A percentile compares a stretch with the other conserved stretches of the same genome.
These are phyloP conservation scores for Beroe forskalii DNA, from an alignment of 37 sponge, comb jelly and placozoan genomes.

Conservation along the genomic window DNA sequence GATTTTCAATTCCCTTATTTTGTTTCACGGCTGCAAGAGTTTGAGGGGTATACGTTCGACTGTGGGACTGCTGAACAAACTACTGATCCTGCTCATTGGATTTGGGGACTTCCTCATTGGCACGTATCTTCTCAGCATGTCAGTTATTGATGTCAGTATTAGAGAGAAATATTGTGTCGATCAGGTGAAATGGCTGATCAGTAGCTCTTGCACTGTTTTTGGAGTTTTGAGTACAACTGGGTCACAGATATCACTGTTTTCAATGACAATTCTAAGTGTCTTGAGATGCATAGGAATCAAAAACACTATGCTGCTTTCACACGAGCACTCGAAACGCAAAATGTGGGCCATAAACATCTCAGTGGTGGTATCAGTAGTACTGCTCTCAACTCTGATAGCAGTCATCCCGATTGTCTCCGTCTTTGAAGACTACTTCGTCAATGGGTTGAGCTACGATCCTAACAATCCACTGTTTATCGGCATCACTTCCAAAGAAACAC, in stretches of 20 bases:
- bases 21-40: background rate
- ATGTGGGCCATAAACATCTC: background rate
- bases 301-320: background rate
- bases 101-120: slow-evolving; percentile 43
- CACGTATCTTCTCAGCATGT: background rate
- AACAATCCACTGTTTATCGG: background rate
- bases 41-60: background rate
- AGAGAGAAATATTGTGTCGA: background rate
- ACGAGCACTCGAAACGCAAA: background rate
- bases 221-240: slow-evolving; percentile 11
- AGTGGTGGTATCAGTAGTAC: background rate
- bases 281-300: background rate
- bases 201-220: background rate
- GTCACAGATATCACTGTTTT: background rate
- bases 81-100: background rate
- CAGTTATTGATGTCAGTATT: background rate
- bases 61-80: background rate
- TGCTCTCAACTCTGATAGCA: background rate
- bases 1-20: background rate
- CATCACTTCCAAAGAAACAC: background rate
- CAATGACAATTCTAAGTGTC: slow-evolving; percentile 25
- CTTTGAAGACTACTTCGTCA: slow-evolving; percentile 15
- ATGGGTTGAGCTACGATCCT: background rate
- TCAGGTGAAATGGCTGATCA: background rate
- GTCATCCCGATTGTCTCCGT: background rate